phyloP scores from a whole-genome alignment of 1,140 invertebrate genomes.

The Drosophila sechellia region DNA sequence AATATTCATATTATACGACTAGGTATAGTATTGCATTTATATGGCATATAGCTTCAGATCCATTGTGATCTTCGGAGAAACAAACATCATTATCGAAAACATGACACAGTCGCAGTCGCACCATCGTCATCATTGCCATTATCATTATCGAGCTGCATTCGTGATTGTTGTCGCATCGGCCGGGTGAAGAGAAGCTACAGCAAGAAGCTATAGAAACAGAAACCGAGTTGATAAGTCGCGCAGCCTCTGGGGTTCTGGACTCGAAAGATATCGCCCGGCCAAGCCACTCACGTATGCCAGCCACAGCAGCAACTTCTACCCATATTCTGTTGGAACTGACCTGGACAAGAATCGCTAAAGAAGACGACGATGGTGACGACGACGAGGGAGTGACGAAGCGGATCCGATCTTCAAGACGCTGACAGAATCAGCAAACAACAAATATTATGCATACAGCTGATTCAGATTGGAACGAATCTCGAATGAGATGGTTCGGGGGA shows the following conservation, averaged over 20 bases:
- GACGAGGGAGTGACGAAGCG: conserved; percentile 59
- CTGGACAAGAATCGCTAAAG: conserved; percentile 49
- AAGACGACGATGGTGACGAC: conserved; percentile 10
- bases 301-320: conserved; percentile 2
- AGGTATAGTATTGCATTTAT: no score
- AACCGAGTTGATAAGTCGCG: conserved; percentile 70
- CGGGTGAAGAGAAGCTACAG: conserved; percentile 1
- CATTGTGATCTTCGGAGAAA: conserved; percentile 48
- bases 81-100: conserved; percentile 64
- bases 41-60: background rate
- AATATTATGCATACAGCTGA: conserved; percentile 80
- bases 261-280: conserved; percentile 44
- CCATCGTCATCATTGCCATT: conserved; percentile 61
- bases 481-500: conserved; percentile 15
- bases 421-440: conserved; percentile 72
- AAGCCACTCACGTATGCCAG: conserved; percentile 64
- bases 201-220: conserved; percentile 19
- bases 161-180: conserved; percentile 69
- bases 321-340: conserved; percentile 31
- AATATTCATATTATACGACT: background rate
- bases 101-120: conserved; percentile 27
- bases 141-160: conserved; percentile 72
- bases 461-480: conserved; percentile 57
- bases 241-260: conserved; percentile 28
- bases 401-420: conserved; percentile 62